phyloP scores from a whole-genome alignment of 2,888 invertebrate species.

The Oligia latruncula region DNA sequence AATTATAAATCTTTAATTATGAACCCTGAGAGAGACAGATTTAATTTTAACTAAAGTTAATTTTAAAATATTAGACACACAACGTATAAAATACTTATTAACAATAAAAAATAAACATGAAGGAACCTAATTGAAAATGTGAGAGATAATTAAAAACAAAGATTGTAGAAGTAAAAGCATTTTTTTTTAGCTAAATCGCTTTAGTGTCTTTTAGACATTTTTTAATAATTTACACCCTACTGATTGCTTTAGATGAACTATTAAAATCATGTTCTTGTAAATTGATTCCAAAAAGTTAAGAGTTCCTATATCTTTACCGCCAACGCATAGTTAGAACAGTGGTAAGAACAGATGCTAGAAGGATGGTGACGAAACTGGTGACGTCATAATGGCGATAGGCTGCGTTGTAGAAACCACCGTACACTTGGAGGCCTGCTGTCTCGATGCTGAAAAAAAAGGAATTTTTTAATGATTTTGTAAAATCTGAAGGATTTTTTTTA shows the following conservation, averaged over 20 bases:
- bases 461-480: neutral
- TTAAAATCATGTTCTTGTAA: neutral
- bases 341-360: slow-evolving; percentile 78
- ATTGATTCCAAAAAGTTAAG: neutral
- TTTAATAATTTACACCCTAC: neutral
- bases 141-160: neutral
- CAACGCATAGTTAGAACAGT: slow-evolving; percentile 72
- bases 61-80: slow-evolving; percentile 40
- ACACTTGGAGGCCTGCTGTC: slow-evolving; percentile 96
- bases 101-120: neutral
- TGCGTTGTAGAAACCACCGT: slow-evolving; percentile 95
- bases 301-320: slow-evolving; percentile 66
- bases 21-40: slow-evolving; percentile 61
- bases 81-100: slow-evolving; percentile 7
- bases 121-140: neutral
- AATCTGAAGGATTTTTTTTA: neutral
- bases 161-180: neutral
- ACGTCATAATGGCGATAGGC: slow-evolving; percentile 81
- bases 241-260: slow-evolving; percentile 1
- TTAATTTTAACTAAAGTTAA: slow-evolving; percentile 16
- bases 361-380: slow-evolving; percentile 79
- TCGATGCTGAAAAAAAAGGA: slow-evolving; percentile 91
- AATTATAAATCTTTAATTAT: slow-evolving; percentile 9
- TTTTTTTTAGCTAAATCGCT: neutral
- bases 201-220: neutral